These are phyloP conservation scores for Pristionchus exspectatus DNA, from an alignment of 2,888 invertebrate genomes.

Conservation along the genomic window DNA sequence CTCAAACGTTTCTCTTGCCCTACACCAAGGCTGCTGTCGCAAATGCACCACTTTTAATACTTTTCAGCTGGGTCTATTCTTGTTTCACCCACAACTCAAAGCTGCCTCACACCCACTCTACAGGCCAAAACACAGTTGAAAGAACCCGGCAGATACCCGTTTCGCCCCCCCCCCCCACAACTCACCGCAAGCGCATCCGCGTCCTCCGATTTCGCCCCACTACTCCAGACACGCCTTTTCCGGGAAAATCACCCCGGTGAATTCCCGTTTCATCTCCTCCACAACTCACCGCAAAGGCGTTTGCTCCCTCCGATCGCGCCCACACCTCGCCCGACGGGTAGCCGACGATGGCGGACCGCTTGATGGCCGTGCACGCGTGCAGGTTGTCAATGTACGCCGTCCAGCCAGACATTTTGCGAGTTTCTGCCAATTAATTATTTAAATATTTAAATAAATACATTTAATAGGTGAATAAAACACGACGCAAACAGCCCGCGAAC, in stretches of 20 bases:
- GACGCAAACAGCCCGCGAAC: neutral
- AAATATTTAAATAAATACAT: neutral
- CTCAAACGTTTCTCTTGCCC: no score
- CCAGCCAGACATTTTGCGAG: conserved; percentile 55
- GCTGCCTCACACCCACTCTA: no score
- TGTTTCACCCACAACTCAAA: no score
- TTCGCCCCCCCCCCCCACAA: neutral
- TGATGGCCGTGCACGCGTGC: conserved; percentile 54
- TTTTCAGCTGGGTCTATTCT: neutral
- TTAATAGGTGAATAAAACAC: neutral
- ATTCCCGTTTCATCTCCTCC: neutral
- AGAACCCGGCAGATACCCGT: neutral
- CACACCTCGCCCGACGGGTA: conserved; percentile 54
- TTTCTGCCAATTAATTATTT: neutral
- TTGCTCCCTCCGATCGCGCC: conserved; percentile 54
- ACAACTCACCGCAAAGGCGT: conserved; percentile 44
- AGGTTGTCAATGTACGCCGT: conserved; percentile 56
- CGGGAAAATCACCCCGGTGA: neutral
- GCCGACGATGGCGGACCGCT: conserved; percentile 55
- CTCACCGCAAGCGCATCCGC: conserved; percentile 43
- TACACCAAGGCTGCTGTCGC: no score
- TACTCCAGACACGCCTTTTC: no score
- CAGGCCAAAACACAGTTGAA: no score
- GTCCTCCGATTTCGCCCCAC: neutral
- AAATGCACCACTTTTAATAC: neutral